Percentiles rank a stretch among this genome's conserved stretches.
phyloP scores from a whole-genome alignment of 2,797 vertebrate species.

The Myotis pilosus region DNA sequence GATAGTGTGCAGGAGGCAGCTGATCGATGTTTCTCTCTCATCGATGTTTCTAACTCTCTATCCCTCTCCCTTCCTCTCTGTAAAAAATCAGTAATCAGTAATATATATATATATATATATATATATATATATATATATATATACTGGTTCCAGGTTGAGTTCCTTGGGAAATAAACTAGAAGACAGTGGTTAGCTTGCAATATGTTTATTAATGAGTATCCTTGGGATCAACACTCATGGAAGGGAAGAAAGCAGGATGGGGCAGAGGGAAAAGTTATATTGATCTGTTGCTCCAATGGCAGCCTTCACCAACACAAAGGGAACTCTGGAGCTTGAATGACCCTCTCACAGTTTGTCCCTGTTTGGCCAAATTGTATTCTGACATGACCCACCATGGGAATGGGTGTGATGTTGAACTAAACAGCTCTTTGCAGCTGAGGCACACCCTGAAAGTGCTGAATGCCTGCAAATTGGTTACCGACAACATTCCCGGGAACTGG shows the following conservation, averaged over 20 bases:
- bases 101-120: too few relatives aligned
- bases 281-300: not conserved
- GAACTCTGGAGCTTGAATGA: not conserved
- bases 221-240: not conserved
- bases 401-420: not conserved
- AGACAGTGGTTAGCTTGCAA: not conserved
- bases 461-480: not conserved
- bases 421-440: not conserved
- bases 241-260: not conserved
- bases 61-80: too few relatives aligned
- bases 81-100: too few relatives aligned
- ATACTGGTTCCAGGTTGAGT: not conserved
- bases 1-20: too few relatives aligned
- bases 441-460: not conserved
- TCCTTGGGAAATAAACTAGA: not conserved
- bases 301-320: not conserved
- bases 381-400: not conserved
- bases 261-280: not conserved
- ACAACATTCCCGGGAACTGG: not conserved
- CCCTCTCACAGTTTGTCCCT: not conserved
- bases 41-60: too few relatives aligned
- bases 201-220: not conserved
- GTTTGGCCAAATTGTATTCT: not conserved
- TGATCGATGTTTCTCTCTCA: too few relatives aligned
- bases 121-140: too few relatives aligned